Evolutionary conservation across 2,113 vertebrate species (phyloP).

Genomic region (Triplophysa rosa): DNA sequence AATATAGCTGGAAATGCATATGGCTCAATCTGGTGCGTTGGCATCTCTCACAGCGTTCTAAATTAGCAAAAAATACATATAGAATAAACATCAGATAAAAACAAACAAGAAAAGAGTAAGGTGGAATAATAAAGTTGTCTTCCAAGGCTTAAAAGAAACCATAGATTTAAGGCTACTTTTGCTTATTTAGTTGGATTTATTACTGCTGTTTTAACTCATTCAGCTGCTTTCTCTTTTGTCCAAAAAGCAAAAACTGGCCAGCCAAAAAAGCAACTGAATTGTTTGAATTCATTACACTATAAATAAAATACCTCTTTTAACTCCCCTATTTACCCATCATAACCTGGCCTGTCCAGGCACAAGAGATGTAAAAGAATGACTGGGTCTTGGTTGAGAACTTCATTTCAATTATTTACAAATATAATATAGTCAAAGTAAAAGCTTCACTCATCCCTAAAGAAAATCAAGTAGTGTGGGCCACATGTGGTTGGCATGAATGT

Average conservation of each 20-base stretch:
- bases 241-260: neutral
- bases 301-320: neutral
- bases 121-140: neutral
- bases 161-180: slow-evolving; percentile 14
- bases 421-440: slow-evolving; percentile 13
- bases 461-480: slow-evolving; percentile 24
- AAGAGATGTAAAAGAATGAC: neutral
- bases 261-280: neutral
- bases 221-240: neutral
- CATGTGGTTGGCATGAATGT: slow-evolving; percentile 3
- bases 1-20: slow-evolving; percentile 9
- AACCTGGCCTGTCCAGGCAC: neutral
- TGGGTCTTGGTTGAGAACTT: slow-evolving; percentile 1
- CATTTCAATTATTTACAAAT: slow-evolving; percentile 6
- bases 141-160: neutral
- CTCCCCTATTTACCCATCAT: slow-evolving; percentile 1
- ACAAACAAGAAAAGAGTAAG: neutral
- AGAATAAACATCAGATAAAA: neutral
- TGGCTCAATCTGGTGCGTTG: slow-evolving; percentile 31
- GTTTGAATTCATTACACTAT: neutral
- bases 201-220: no score
- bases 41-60: slow-evolving; percentile 19
- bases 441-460: slow-evolving; percentile 22
- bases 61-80: neutral
- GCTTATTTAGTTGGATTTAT: neutral